A percentile compares a stretch with the other conserved stretches of the same genome.
These are phyloP conservation scores for Proteles cristata DNA, from an alignment of 2,113 vertebrate genomes.

Conservation along the genomic window DNA sequence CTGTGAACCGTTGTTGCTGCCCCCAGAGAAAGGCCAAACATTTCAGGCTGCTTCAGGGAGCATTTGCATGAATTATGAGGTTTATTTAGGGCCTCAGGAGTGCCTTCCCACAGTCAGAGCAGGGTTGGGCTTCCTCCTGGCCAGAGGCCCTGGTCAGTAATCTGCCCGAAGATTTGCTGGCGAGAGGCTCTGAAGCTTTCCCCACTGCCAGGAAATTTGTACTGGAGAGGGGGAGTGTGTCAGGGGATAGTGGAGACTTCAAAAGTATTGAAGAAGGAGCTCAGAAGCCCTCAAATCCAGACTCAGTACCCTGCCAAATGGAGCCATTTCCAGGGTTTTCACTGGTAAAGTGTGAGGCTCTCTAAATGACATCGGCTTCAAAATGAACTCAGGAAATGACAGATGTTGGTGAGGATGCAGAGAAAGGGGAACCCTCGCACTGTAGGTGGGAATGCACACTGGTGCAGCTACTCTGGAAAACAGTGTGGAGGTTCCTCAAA, in stretches of 20 bases:
- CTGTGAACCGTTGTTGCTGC: background rate
- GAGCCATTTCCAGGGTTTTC: background rate
- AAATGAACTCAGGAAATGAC: no score
- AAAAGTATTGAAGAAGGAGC: background rate
- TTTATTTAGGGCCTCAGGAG: conserved; percentile 3
- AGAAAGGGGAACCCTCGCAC: no score
- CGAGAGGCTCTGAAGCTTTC: background rate
- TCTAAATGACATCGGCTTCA: background rate
- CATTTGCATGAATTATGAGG: background rate
- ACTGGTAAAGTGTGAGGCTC: fast-evolving
- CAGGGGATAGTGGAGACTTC: background rate
- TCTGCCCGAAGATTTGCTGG: background rate
- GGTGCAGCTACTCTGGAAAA: no score
- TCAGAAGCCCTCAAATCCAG: background rate
- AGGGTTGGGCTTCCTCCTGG: background rate
- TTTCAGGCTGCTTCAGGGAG: background rate
- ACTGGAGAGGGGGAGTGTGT: fast-evolving
- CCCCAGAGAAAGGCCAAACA: background rate
- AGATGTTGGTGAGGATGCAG: no score
- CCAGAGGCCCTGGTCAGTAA: background rate
- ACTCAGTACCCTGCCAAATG: background rate
- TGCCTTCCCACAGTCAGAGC: background rate
- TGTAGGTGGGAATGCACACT: no score
- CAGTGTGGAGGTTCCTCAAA: no score
- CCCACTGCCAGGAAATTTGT: background rate